Evolutionary conservation across 35 echinoderm and acorn worm species (phyloP).

Genomic region (Apostichopus japonicus): DNA sequence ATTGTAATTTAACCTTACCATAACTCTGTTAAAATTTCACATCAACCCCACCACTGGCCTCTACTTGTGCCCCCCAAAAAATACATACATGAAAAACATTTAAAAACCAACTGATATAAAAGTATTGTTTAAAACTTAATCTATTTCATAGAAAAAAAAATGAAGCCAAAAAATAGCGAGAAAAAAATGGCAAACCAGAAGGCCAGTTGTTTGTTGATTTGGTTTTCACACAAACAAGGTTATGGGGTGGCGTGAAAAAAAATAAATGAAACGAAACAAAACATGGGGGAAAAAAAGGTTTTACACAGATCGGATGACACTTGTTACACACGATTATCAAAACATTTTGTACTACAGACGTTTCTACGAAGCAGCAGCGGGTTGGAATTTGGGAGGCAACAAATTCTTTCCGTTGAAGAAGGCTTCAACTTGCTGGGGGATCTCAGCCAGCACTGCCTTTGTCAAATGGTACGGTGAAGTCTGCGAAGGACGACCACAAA

Average conservation of each 20-base stretch:
- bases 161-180: no score
- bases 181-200: neutral
- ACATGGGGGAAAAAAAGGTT: neutral
- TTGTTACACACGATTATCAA: neutral
- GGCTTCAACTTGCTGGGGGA: slow-evolving; percentile 84
- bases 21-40: no score
- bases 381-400: slow-evolving; percentile 65
- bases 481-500: slow-evolving; percentile 49
- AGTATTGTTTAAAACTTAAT: no score
- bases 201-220: neutral
- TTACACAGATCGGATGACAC: neutral
- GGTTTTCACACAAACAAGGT: neutral
- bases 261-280: neutral
- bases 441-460: slow-evolving; percentile 90
- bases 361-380: slow-evolving; percentile 13
- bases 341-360: neutral
- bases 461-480: slow-evolving; percentile 78
- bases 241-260: neutral
- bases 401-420: slow-evolving; percentile 91
- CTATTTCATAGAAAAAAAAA: neutral
- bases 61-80: no score
- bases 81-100: no score
- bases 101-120: no score
- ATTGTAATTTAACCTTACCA: no score
- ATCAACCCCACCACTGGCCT: no score